Conservation (phyloP, 2,113 vertebrate genomes). For the Solea solea region DNA sequence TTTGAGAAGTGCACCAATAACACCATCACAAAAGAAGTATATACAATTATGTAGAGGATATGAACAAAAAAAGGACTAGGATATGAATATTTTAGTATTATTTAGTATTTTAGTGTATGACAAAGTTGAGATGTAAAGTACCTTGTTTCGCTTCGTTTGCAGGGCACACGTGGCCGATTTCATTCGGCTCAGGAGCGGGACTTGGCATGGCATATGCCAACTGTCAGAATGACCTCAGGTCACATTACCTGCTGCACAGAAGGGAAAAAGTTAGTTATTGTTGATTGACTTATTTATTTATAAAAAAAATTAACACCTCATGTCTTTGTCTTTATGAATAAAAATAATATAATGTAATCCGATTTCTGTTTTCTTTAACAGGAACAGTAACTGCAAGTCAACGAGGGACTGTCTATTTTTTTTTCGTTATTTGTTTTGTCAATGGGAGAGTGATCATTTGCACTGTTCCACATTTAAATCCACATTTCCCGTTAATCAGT, state of each 20-base stretch:
- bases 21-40: neutral
- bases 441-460: constrained; percentile 53
- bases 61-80: neutral
- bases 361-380: constrained; percentile 51
- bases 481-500: constrained; percentile 34
- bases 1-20: too few species aligned
- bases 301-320: neutral
- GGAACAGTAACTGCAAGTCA: constrained; percentile 67
- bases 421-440: constrained; percentile 41
- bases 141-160: constrained; percentile 25
- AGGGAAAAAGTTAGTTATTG: constrained; percentile 84
- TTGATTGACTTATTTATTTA: neutral
- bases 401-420: constrained; percentile 38
- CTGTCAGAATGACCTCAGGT: constrained; percentile 94
- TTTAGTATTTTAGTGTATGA: neutral
- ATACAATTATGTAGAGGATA: neutral
- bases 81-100: constrained; percentile 1
- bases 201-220: constrained; percentile 98
- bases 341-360: neutral
- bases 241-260: constrained; percentile 89
- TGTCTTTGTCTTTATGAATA: constrained; percentile 5
- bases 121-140: neutral
- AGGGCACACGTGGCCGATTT: constrained; percentile 94
- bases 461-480: constrained; percentile 54
- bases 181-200: constrained; percentile 88